Percentiles rank a stretch among this genome's conserved stretches.
Evolutionary conservation across 2,113 vertebrate genomes (phyloP).

Genomic region (Parotia lawesii): DNA sequence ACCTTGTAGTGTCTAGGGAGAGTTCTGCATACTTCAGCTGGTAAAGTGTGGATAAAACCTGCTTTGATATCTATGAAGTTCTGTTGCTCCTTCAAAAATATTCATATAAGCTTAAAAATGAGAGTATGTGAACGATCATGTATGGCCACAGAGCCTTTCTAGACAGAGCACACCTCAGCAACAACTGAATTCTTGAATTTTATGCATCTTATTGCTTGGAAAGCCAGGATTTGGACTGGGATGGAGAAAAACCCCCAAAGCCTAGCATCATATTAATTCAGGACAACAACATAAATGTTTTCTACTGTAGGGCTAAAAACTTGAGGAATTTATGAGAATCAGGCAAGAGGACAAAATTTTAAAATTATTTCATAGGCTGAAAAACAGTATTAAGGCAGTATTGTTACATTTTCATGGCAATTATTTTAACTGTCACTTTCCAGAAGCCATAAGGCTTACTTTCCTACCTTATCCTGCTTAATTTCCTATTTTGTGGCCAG

Average conservation of each 20-base stretch:
- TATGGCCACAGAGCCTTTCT: background rate
- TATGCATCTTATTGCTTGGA: background rate
- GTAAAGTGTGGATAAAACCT: background rate
- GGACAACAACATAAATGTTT: background rate
- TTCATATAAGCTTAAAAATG: background rate
- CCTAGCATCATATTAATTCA: background rate
- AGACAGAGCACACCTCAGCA: background rate
- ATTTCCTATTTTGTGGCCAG: background rate
- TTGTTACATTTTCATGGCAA: background rate
- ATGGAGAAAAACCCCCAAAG: background rate
- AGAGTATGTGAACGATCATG: background rate
- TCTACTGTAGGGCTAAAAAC: background rate
- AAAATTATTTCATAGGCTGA: background rate
- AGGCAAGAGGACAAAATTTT: background rate
- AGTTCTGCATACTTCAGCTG: background rate
- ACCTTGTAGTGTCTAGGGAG: background rate
- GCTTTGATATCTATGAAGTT: background rate
- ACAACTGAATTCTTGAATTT: background rate
- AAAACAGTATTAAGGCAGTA: background rate
- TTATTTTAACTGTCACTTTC: background rate
- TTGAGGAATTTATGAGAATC: background rate
- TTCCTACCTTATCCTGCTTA: background rate
- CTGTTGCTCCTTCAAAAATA: background rate
- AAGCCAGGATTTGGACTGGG: background rate
- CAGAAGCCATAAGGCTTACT: background rate